Evolutionary conservation across 2,888 invertebrate species (phyloP), one percentile per base, ranked within the genome.

Genomic region (Drosophila yooni): DNA sequence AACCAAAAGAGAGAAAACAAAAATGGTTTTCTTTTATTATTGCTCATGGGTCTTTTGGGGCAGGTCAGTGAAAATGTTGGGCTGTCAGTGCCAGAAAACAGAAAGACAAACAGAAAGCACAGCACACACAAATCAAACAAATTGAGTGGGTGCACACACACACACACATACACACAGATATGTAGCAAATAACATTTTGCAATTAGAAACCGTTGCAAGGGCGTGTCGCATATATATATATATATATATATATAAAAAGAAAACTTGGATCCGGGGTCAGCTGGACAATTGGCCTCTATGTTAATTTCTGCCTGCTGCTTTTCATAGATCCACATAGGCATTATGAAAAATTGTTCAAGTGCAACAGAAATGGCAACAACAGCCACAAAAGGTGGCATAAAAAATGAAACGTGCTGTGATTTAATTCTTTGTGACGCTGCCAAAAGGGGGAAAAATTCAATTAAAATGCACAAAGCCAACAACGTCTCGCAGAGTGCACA

Each of bases 341-440:
- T 87, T 85, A 82, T 85, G 82, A 60, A 87, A 89, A 85, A 59
- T 82, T 87, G 80, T 82, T 86, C 76, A 81, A 86, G 88, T 89
- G 85, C 85, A 86, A 70, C 83, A 65, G n/a, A 52, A 68, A 51
- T 68, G 73, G 27, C 63, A 54, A 51, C 56, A 40, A 27, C 18
- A 72, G 27, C 48, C 56, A 38, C 21, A 36, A 50, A 46, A 50
- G 31, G 52, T 40, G 36, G 46, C 31, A 58, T 33, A 36, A 48
- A 53, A 67, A 64, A 59, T 69, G 60, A 73, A 72, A 87, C 88
- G 82, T 85, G 90, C 83, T 60, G 77, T 78, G 86, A 87, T 90
- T 87, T 90, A 88, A 88, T 89, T 89, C 82, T 85, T 68, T 81
- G 76, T 79, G 88, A 77, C 79, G 82, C 57, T 73, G 64, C 59